Conservation (phyloP, 2,888 invertebrate species). For the Dryomyza anilis region DNA sequence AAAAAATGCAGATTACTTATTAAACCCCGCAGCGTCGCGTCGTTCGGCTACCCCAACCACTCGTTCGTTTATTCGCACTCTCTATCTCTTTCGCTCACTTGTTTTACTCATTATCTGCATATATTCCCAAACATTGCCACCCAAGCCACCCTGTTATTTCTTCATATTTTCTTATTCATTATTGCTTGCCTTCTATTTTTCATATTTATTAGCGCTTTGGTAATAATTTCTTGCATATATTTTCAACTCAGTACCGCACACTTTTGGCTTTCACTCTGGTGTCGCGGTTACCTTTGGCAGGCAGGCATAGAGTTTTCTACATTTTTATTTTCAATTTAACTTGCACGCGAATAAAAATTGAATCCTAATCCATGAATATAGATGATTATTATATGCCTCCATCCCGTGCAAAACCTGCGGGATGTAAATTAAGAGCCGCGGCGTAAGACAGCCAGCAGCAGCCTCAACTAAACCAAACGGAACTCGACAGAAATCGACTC, state of each 20-base stretch:
- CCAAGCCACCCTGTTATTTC: too few relatives aligned
- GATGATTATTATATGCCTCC: constrained; percentile 59
- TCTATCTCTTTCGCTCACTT: not conserved
- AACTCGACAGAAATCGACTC: too few relatives aligned
- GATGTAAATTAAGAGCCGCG: too few relatives aligned
- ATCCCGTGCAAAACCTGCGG: constrained; percentile 23
- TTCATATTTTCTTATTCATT: constrained; percentile 31
- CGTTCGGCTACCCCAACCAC: constrained; percentile 8
- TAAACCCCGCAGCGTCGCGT: constrained; percentile 55
- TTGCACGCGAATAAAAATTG: constrained; percentile 54
- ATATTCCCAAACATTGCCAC: too few relatives aligned
- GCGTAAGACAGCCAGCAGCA: too few relatives aligned
- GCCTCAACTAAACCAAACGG: too few relatives aligned
- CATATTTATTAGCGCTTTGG: constrained; percentile 57
- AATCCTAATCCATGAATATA: constrained; percentile 63
- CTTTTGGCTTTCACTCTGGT: constrained; percentile 2
- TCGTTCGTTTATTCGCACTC: not conserved
- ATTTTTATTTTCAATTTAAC: constrained; percentile 40
- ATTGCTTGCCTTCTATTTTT: constrained; percentile 23
- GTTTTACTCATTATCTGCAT: not conserved
- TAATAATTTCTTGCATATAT: constrained; percentile 56
- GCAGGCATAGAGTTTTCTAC: constrained; percentile 25
- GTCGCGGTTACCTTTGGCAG: constrained; percentile 7
- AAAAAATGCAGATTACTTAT: constrained; percentile 60
- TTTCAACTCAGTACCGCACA: constrained; percentile 22